These are phyloP conservation scores for Takifugu bimaculatus DNA, from an alignment of 2,113 vertebrate species.

Conservation along the genomic window DNA sequence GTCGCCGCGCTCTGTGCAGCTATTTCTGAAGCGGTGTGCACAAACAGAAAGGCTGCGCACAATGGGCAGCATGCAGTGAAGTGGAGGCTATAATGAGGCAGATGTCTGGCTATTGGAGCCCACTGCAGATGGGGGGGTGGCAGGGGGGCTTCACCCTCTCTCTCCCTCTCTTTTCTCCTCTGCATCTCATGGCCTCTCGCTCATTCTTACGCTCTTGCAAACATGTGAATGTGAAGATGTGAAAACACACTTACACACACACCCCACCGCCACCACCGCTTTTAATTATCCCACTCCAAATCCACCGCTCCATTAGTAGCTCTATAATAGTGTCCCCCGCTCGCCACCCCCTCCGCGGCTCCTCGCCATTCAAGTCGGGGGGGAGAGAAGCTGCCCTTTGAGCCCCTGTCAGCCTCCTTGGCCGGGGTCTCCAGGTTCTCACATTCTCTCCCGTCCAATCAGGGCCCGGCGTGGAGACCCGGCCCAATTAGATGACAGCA, in stretches of 20 bases:
- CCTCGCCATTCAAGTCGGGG: slow-evolving; percentile 61
- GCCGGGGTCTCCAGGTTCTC: slow-evolving; percentile 83
- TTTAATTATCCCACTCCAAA: slow-evolving; percentile 80
- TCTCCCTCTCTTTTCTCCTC: slow-evolving; percentile 18
- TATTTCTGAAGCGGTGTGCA: slow-evolving; percentile 34
- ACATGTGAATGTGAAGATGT: slow-evolving; percentile 52
- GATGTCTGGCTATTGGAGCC: slow-evolving; percentile 70
- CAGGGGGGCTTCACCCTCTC: slow-evolving; percentile 33
- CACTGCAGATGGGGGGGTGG: slow-evolving; percentile 39
- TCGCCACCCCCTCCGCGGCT: slow-evolving; percentile 25
- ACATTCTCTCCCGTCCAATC: slow-evolving; percentile 78
- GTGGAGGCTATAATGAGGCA: slow-evolving; percentile 72
- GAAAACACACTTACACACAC: slow-evolving; percentile 37
- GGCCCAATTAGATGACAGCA: slow-evolving; percentile 64
- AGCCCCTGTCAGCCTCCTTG: slow-evolving; percentile 77
- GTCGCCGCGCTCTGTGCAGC: slow-evolving; percentile 19
- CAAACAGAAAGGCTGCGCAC: slow-evolving; percentile 59
- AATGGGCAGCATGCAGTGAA: slow-evolving; percentile 67
- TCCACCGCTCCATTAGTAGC: slow-evolving; percentile 67
- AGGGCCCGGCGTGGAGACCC: slow-evolving; percentile 61
- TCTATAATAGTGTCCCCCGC: slow-evolving; percentile 65
- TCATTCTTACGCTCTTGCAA: slow-evolving; percentile 36
- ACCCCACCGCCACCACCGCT: slow-evolving; percentile 53
- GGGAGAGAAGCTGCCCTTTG: slow-evolving; percentile 71
- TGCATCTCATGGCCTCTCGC: slow-evolving; percentile 42